Evolutionary conservation across 2,113 vertebrate species (phyloP), one percentile per base, ranked within the genome.

Genomic region (Pseudopodoces humilis): DNA sequence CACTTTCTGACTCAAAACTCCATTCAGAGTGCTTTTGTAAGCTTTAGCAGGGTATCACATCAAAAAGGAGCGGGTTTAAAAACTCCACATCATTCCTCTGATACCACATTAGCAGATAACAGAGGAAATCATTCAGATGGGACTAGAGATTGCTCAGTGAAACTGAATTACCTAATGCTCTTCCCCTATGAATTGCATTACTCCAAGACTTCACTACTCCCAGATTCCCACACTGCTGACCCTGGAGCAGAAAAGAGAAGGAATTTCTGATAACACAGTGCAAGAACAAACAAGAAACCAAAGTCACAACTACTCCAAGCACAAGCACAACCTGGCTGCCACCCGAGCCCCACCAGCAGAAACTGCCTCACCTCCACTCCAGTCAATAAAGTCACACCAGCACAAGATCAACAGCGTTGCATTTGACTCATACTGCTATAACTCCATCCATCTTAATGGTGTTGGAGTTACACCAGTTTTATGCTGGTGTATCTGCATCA

Each of bases 391-490:
- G 86, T 15, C 86, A 72, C 95, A 67, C 62, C 83, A 81, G 95
- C 88, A 83, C 91, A 84, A 83, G 86, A 95, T 87, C 88, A 83
- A 74, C 67, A 44, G 58, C 1, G 0, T 5, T 35, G 41, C 76
- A 53, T 84, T 74, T 77, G 86, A 80, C 77, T 81, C 60, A 0
- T 21, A 68, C 0, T 53, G 75, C 92, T 2, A 0, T 10, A 79
- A 64, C 43, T 74, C 70, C 62, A 56, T 31, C 15, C 93, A 91
- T 70, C 86, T 52, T 71, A 83, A 85, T 43, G 91, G 86, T 79
- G 91, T 2, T 90, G 88, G 85, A 96, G 78, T 88, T 83, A 89
- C 91, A 91, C 94, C 96, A 60, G 28, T 91, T 97, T 76, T 27
- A 69, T 39, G 77, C 77, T 46, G 81, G 77, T 82, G 89, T 64